Conservation (phyloP, 1,140 invertebrate genomes). For the Drosophila lini region DNA sequence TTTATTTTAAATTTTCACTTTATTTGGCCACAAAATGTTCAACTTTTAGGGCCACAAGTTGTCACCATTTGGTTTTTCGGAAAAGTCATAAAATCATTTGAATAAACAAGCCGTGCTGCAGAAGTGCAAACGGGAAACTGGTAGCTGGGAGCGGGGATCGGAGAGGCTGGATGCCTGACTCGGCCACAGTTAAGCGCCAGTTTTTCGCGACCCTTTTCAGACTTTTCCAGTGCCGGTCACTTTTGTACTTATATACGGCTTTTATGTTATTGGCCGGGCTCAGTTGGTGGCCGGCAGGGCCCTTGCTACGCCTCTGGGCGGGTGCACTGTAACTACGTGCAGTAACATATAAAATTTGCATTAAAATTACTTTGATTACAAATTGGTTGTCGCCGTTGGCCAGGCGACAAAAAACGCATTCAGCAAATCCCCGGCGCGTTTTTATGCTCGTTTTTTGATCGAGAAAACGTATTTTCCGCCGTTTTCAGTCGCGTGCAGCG, state of each 20-base stretch:
- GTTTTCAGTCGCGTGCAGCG: constrained; percentile 21
- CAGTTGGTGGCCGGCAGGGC: constrained; percentile 35
- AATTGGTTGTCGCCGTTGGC: constrained; percentile 61
- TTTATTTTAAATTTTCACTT: constrained; percentile 29
- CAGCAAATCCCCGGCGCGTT: constrained; percentile 49
- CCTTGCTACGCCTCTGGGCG: constrained; percentile 27
- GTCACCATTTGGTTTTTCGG: constrained; percentile 72
- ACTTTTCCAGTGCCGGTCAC: constrained; percentile 15
- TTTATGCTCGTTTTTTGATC: constrained; percentile 17
- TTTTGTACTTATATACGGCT: constrained; percentile 63
- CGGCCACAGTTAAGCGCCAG: constrained; percentile 43
- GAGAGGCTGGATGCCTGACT: neutral
- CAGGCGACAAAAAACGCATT: constrained; percentile 35
- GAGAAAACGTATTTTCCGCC: constrained; percentile 9
- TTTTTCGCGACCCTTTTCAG: constrained; percentile 42
- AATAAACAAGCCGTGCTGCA: constrained; percentile 62
- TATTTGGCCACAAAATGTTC: constrained; percentile 72
- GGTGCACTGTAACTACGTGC: constrained; percentile 52
- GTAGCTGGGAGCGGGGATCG: neutral
- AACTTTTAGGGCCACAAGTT: constrained; percentile 74
- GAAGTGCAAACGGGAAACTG: neutral
- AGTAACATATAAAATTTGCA: constrained; percentile 78
- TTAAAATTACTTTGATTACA: constrained; percentile 82
- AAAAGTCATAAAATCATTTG: constrained; percentile 78
- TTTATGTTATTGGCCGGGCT: constrained; percentile 45